Evolutionary conservation across 2,797 vertebrate genomes (phyloP).

Genomic region (Gorsachius magnificus): DNA sequence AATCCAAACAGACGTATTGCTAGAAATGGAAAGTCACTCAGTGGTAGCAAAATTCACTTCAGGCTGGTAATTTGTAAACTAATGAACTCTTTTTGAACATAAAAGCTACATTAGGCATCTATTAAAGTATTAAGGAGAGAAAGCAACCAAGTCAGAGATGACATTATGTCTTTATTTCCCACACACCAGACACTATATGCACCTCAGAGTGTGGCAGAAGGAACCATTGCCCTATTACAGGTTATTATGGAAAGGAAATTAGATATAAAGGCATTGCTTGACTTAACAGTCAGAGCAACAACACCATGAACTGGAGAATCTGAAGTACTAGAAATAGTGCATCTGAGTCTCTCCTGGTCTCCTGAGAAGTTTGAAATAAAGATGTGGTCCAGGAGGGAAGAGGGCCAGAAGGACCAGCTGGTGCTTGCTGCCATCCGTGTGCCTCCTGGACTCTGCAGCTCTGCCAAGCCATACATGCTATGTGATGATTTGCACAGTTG

Average conservation of each 20-base stretch:
- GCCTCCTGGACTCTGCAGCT: background rate
- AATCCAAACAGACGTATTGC: background rate
- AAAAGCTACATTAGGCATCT: constrained; percentile 22
- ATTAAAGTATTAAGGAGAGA: constrained; percentile 3
- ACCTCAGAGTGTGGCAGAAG: background rate
- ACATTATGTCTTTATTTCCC: background rate
- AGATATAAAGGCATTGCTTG: background rate
- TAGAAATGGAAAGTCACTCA: constrained; percentile 32
- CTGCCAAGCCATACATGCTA: background rate
- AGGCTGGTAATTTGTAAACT: constrained; percentile 47
- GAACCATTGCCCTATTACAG: background rate
- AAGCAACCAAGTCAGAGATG: background rate
- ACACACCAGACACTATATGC: background rate
- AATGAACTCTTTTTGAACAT: constrained; percentile 23
- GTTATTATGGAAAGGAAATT: background rate
- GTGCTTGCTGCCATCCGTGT: background rate
- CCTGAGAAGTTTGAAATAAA: background rate
- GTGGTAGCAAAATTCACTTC: constrained; percentile 32
- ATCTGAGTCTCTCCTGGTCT: background rate
- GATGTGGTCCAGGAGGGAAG: background rate
- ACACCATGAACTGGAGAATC: background rate
- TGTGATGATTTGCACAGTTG: background rate
- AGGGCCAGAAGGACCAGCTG: background rate
- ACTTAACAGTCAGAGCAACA: background rate
- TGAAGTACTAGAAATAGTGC: background rate